Conservation (phyloP, 2,888 invertebrate genomes). For the Eristalinus aeneus region DNA sequence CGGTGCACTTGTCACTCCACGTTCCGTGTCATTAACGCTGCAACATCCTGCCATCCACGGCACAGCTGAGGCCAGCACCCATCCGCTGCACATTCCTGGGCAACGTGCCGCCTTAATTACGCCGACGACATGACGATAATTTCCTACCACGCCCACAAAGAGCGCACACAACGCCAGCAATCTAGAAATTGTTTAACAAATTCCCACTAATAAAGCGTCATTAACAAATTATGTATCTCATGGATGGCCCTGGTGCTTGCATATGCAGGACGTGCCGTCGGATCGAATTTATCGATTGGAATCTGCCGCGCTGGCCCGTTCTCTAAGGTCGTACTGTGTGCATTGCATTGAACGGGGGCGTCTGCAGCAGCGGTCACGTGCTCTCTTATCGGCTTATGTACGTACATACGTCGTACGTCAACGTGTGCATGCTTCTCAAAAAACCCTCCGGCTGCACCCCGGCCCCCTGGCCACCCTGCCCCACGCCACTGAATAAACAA, state of each 20-base stretch:
- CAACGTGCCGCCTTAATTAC: background rate
- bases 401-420: background rate
- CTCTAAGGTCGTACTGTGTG: background rate
- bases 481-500: no score
- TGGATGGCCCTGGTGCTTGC: background rate
- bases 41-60: background rate
- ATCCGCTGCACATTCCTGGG: background rate
- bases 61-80: background rate
- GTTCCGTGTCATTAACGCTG: background rate
- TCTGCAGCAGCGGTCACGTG: constrained; percentile 20
- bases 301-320: background rate
- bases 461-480: no score
- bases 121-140: background rate
- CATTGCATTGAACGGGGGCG: constrained; percentile 1
- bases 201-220: background rate
- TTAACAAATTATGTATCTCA: constrained; percentile 5
- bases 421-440: background rate
- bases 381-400: background rate
- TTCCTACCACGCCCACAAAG: background rate
- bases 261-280: background rate
- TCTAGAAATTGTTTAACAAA: background rate
- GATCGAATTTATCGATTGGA: constrained; percentile 7
- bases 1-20: background rate
- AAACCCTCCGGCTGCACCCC: background rate
- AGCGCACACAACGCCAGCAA: background rate